Base-by-base conservation (phyloP, 2,888 invertebrate species). In the Machimus atricapillus region DNA sequence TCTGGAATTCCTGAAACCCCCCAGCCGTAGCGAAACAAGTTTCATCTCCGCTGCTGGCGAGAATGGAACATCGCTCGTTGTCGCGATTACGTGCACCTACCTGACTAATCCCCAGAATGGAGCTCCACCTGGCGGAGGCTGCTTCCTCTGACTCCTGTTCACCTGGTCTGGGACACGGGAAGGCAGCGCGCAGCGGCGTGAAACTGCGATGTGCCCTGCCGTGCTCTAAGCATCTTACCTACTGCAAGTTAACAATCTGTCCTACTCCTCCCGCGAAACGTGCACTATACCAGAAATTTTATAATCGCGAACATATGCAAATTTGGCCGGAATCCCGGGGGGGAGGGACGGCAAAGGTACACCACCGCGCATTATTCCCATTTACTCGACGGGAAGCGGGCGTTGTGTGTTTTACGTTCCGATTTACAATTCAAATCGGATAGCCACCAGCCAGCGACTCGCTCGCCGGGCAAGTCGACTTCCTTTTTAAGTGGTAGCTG, bases 271-370 rank as follows among this genome's bases (percentile, higher is more conserved):
- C 12, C 34, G 19, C 31, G 4, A 77, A 77, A 66, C 27, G 66
- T 66, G 66, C 27, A 66, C n/a, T 77, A 77, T 19, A n/a, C 19
- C 23, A 23, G 66, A 77, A 77, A 77, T 66, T 23, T 40, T 77
- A 77, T 40, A 77, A 77, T 77, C 77, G 77, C 77, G 40, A 40
- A 77, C 77, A 40, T 77, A 77, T 77, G 77, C 77, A 77, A 77
- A 77, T 77, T 77, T 40, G 14, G 14, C 19, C 19, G 6, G 37
- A 40, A 66, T 66, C 8, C 23, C 23, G 66, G 12, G 66, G 66
- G 12, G 66, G 66, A 56, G 16, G 66, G 19, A 40, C n/a, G 76
- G n/a, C 1, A 8, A 58, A n/a, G 23, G 1, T 66, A 27, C 66
- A 27, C 27, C 66, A 40, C 5, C 23, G 77, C 76, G 31, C 4